Percentiles rank a stretch among this genome's conserved stretches.
phyloP scores from a whole-genome alignment of 1,140 invertebrate species.

The Metopolophium dirhodum region DNA sequence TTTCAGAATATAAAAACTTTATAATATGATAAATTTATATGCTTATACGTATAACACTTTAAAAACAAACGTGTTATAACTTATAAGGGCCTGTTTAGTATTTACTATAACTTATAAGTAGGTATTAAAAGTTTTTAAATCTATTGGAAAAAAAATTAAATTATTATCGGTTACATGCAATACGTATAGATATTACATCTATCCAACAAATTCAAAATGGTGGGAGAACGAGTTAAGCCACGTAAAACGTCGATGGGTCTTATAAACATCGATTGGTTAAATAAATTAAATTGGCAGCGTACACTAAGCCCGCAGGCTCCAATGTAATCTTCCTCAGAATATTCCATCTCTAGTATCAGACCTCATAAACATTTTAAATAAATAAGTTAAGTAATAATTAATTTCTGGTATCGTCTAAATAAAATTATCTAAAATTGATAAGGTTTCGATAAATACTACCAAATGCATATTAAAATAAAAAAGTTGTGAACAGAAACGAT shows the following conservation, averaged over 20 bases:
- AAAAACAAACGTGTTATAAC: not conserved
- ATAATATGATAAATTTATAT: not conserved
- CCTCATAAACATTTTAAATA: slow-evolving; percentile 7
- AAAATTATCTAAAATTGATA: slow-evolving; percentile 15
- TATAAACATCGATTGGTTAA: slow-evolving; percentile 16
- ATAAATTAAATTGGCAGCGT: slow-evolving; percentile 3
- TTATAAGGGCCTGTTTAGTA: not conserved
- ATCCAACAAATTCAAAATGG: not conserved
- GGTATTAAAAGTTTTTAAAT: not conserved
- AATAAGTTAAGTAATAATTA: not conserved
- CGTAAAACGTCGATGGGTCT: not conserved
- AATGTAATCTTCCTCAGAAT: not conserved
- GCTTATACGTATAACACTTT: not conserved
- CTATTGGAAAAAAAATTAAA: not conserved
- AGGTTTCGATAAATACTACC: not conserved
- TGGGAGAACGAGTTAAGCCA: not conserved
- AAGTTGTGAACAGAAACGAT: not conserved
- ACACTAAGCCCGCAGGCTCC: not conserved
- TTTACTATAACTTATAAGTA: too few species aligned
- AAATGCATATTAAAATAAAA: not conserved
- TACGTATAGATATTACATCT: not conserved
- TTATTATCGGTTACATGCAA: not conserved
- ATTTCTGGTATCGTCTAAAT: not conserved
- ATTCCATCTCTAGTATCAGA: not conserved
- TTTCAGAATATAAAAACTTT: not conserved